Evolutionary conservation across 2,888 invertebrate species (phyloP).

Genomic region (Lasioglossum oenotherae): DNA sequence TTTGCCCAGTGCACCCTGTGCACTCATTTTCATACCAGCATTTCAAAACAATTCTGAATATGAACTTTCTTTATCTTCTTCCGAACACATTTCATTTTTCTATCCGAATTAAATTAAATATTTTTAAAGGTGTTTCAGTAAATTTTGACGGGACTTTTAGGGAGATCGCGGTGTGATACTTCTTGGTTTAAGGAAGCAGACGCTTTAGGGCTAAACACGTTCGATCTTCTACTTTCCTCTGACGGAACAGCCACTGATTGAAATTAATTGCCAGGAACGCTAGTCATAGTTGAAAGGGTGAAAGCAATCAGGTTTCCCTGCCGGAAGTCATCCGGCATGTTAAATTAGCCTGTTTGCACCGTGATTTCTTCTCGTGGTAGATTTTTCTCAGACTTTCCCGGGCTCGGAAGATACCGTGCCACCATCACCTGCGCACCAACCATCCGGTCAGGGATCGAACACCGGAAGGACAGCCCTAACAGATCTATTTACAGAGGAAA

Average conservation of each 20-base stretch:
- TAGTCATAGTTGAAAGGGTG: neutral
- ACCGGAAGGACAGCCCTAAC: neutral
- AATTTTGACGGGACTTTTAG: no score
- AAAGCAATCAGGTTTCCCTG: neutral
- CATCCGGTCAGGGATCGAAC: neutral
- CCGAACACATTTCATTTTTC: no score
- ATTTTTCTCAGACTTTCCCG: neutral
- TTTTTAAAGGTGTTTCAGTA: no score
- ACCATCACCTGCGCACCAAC: neutral
- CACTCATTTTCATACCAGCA: no score
- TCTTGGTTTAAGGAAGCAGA: neutral
- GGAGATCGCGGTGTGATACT: no score
- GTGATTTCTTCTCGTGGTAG: neutral
- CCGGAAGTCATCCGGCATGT: neutral
- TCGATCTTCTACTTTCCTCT: neutral
- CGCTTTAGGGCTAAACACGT: neutral
- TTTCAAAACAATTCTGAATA: no score
- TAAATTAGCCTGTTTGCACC: neutral
- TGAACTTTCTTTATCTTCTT: no score
- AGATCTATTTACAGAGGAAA: slow-evolving; percentile 2
- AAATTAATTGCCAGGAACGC: neutral
- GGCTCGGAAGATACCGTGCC: neutral
- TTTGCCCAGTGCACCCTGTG: no score
- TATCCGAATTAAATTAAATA: no score
- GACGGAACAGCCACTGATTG: neutral